Evolutionary conservation across 2,797 vertebrate genomes (phyloP).

Genomic region (Sparus aurata): DNA sequence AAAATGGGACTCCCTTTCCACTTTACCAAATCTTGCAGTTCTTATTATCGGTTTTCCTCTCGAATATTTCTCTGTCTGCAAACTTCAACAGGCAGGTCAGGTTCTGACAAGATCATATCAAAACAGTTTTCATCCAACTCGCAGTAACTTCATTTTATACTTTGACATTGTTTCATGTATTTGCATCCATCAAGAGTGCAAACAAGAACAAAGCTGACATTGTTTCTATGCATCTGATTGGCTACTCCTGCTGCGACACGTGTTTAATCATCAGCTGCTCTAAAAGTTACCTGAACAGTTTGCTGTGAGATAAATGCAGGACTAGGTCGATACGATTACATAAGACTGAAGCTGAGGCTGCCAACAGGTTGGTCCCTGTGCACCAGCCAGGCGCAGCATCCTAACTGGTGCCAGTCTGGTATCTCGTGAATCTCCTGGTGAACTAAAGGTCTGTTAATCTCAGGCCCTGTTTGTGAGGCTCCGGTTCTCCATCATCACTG

Average conservation of each 20-base stretch:
- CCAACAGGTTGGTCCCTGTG: not conserved
- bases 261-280: not conserved
- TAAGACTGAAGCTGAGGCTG: not conserved
- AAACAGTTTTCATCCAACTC: too few relatives aligned
- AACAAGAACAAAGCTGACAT: not conserved
- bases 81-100: too few relatives aligned
- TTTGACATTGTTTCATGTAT: too few relatives aligned
- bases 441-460: not conserved
- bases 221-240: not conserved
- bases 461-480: not conserved
- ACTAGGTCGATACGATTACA: not conserved
- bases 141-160: not conserved
- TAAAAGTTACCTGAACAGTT: too few relatives aligned
- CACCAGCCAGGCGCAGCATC: not conserved
- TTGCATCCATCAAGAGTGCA: not conserved
- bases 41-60: too few relatives aligned
- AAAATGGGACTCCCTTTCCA: too few relatives aligned
- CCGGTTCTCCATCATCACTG: conserved; percentile 32
- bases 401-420: not conserved
- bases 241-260: not conserved
- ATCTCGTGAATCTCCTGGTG: not conserved
- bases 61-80: too few relatives aligned
- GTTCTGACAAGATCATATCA: too few relatives aligned
- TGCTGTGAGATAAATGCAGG: not conserved
- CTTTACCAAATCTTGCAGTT: too few relatives aligned